Percentiles rank a stretch among this genome's conserved stretches.
Evolutionary conservation across 2,113 vertebrate genomes (phyloP).

Genomic region (Calidris pugnax): DNA sequence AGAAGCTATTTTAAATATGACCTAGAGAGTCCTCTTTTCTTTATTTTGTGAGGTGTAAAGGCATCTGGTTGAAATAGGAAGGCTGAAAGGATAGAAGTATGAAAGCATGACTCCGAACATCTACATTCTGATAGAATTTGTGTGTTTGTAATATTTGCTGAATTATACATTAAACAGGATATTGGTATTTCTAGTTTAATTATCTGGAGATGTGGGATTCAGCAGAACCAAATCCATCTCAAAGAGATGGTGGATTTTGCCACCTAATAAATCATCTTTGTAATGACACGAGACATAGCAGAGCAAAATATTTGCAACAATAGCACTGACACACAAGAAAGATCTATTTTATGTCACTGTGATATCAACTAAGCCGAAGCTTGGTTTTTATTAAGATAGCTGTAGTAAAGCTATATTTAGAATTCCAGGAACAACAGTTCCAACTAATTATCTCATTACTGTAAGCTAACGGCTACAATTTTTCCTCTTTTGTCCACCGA

Average conservation of each 20-base stretch:
- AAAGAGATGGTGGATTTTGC: background rate
- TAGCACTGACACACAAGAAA: background rate
- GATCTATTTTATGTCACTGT: background rate
- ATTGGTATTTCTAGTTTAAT: background rate
- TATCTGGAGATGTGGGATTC: background rate
- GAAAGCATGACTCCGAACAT: background rate
- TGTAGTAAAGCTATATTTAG: background rate
- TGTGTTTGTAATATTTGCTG: background rate
- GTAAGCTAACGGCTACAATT: background rate
- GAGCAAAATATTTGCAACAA: slow-evolving; percentile 15
- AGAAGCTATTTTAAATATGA: background rate
- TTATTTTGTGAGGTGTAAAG: background rate
- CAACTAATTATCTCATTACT: background rate
- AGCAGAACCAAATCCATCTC: background rate
- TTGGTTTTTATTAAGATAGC: background rate
- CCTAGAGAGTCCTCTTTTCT: background rate
- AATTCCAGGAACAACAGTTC: background rate
- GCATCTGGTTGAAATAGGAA: background rate
- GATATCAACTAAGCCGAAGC: background rate
- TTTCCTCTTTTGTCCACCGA: background rate
- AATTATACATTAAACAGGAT: background rate
- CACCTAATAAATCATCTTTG: background rate
- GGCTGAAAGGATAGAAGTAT: background rate
- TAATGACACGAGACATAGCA: background rate
- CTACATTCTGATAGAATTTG: background rate